phyloP scores from a whole-genome alignment of 2,888 invertebrate species.

The Cantharis nigra region DNA sequence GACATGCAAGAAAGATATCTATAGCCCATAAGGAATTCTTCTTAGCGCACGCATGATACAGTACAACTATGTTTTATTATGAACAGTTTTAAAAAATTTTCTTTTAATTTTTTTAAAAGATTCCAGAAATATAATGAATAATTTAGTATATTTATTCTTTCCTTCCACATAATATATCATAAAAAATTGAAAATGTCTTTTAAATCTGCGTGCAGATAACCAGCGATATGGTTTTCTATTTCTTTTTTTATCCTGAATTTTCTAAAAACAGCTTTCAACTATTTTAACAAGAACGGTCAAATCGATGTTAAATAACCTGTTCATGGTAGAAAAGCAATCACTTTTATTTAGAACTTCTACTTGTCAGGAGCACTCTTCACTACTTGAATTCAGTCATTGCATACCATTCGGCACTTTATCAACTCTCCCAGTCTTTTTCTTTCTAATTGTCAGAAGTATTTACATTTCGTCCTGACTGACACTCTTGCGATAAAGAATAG shows the following conservation, averaged over 20 bases:
- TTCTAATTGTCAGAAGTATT: conserved; percentile 18
- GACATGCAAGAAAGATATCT: conserved; percentile 15
- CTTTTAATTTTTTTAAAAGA: neutral
- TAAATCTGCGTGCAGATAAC: conserved; percentile 17
- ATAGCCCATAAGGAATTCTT: conserved; percentile 1
- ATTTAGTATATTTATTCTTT: neutral
- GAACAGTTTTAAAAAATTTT: neutral
- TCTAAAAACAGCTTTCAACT: conserved; percentile 15
- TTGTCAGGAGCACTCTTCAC: conserved; percentile 18
- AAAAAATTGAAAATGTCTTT: neutral
- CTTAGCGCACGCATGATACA: neutral
- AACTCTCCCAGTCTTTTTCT: conserved; percentile 4
- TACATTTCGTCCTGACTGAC: conserved; percentile 14
- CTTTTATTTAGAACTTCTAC: conserved; percentile 22
- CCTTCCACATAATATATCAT: neutral
- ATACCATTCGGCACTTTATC: conserved; percentile 22
- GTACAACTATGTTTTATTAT: neutral
- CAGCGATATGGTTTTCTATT: conserved; percentile 7
- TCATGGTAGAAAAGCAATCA: conserved; percentile 23
- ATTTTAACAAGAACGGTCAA: conserved; percentile 17
- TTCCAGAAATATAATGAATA: neutral
- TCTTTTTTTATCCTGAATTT: conserved; percentile 16
- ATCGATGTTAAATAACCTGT: conserved; percentile 21
- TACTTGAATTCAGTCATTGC: conserved; percentile 13
- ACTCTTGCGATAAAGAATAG: conserved; percentile 11